These are phyloP conservation scores for Paraescarpia echinospica DNA, from an alignment of 1,140 invertebrate species.

Conservation along the genomic window DNA sequence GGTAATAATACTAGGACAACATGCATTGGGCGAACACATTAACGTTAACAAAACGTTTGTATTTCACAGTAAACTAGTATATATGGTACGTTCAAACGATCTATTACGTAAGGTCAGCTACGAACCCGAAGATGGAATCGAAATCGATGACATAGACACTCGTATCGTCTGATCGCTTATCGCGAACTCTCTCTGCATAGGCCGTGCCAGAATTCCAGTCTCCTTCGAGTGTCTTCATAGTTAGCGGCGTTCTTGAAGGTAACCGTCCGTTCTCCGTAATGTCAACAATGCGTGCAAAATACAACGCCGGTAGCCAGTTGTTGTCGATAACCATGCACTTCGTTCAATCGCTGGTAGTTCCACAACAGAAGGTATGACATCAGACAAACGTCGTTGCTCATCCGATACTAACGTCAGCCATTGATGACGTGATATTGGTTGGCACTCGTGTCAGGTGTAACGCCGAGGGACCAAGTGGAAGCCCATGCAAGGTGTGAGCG, in stretches of 20 bases:
- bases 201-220: not conserved
- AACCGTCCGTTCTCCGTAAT: not conserved
- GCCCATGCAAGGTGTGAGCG: no score
- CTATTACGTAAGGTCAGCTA: not conserved
- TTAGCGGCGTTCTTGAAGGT: not conserved
- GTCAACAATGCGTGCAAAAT: not conserved
- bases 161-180: not conserved
- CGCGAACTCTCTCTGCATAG: not conserved
- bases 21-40: no score
- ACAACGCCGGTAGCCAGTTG: not conserved
- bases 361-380: not conserved
- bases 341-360: not conserved
- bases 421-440: not conserved
- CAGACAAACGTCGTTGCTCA: not conserved
- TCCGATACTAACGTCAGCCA: not conserved
- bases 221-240: not conserved
- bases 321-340: not conserved
- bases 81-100: no score
- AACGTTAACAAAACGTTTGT: no score
- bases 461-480: not conserved
- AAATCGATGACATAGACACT: not conserved
- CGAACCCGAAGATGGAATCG: slow-evolving; percentile 3
- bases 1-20: no score
- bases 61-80: no score
- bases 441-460: not conserved